A percentile compares a stretch with the other conserved stretches of the same genome.
These are phyloP conservation scores for Dascyllus trimaculatus DNA, from an alignment of 2,113 vertebrate species.

Conservation along the genomic window DNA sequence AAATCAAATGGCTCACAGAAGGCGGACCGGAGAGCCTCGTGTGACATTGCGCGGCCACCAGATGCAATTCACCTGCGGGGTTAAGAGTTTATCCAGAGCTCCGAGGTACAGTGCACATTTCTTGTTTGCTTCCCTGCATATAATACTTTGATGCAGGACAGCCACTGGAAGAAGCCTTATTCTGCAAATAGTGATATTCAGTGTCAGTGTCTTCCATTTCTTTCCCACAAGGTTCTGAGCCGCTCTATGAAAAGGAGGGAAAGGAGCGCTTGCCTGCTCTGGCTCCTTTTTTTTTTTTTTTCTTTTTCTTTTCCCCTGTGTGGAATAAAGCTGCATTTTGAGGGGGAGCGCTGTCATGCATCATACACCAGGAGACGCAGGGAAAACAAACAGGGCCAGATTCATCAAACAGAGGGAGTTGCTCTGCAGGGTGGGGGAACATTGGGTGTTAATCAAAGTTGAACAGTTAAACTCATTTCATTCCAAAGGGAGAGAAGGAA, in stretches of 20 bases:
- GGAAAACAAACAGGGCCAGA: constrained; percentile 67
- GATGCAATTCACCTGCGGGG: constrained; percentile 59
- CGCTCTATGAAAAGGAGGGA: constrained; percentile 22
- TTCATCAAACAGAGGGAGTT: constrained; percentile 59
- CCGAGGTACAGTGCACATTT: constrained; percentile 16
- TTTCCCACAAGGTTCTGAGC: constrained; percentile 39
- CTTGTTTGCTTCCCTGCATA: constrained; percentile 33
- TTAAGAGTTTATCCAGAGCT: constrained; percentile 62
- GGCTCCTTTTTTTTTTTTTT: neutral
- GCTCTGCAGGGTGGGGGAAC: constrained; percentile 40
- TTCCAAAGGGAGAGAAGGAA: constrained; percentile 21
- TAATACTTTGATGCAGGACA: constrained; percentile 1
- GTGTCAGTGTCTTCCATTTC: constrained; percentile 7
- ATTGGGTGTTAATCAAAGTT: constrained; percentile 71
- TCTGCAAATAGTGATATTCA: constrained; percentile 13
- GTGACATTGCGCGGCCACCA: constrained; percentile 30
- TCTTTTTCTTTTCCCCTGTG: constrained; percentile 2
- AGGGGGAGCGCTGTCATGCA: constrained; percentile 60
- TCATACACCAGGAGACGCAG: constrained; percentile 57
- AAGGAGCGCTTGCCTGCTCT: constrained; percentile 7
- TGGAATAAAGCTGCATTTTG: constrained; percentile 63
- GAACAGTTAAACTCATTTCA: constrained; percentile 54
- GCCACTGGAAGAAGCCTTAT: constrained; percentile 36
- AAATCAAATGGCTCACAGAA: constrained; percentile 50
- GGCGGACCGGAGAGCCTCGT: constrained; percentile 24